These are phyloP conservation scores for Carduelis carduelis DNA, from an alignment of 2,797 vertebrate species.

Conservation along the genomic window DNA sequence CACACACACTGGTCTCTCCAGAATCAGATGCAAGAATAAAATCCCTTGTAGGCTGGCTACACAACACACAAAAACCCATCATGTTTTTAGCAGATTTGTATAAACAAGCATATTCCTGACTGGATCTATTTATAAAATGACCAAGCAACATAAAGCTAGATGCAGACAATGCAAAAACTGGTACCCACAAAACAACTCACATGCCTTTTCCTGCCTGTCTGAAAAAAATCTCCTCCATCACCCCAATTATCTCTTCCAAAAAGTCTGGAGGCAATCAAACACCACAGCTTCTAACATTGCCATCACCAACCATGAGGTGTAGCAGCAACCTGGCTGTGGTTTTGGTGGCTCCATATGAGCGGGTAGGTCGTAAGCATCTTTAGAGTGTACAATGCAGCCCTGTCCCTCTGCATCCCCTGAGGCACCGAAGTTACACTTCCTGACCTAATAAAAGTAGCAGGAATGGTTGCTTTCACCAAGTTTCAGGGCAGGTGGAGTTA, in stretches of 20 bases:
- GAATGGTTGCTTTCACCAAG: not conserved
- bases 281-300: not conserved
- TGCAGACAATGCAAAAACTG: not conserved
- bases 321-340: not conserved
- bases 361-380: not conserved
- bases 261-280: not conserved
- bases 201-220: not conserved
- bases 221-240: not conserved
- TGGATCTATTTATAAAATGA: not conserved
- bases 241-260: not conserved
- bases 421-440: not conserved
- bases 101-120: not conserved
- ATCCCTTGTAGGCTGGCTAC: not conserved
- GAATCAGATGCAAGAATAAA: not conserved
- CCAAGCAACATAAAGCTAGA: not conserved
- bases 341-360: not conserved
- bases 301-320: not conserved
- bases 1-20: not conserved
- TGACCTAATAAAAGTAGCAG: not conserved
- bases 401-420: not conserved
- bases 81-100: not conserved
- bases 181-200: not conserved
- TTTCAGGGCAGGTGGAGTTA: not conserved
- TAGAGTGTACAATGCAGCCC: not conserved
- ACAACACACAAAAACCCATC: not conserved